Conservation (phyloP, 23 tunicate genomes). For the Halocynthia roretzi region DNA sequence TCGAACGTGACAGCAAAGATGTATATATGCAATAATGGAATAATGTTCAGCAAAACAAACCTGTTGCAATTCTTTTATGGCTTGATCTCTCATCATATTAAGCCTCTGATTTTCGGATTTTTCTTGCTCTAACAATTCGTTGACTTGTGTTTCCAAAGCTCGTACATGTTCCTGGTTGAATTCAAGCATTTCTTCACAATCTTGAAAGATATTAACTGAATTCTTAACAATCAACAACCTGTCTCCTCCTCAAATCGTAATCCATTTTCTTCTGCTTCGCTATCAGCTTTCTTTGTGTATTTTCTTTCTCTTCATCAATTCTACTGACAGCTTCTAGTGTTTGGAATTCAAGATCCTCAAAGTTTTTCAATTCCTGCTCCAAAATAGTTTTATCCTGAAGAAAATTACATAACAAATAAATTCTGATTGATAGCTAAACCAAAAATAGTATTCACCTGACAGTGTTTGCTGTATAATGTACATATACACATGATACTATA, state of each 20-base stretch:
- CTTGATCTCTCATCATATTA: constrained; percentile 54
- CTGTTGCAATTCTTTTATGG: constrained; percentile 65
- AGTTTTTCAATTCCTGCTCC: constrained; percentile 55
- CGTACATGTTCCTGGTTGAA: constrained; percentile 45
- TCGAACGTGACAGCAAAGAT: neutral
- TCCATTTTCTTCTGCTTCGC: constrained; percentile 46
- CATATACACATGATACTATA: too few relatives aligned
- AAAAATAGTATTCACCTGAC: neutral
- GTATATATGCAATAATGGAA: neutral
- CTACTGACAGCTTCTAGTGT: constrained; percentile 66
- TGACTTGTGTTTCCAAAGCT: constrained; percentile 49
- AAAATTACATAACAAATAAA: neutral
- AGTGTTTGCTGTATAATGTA: too few relatives aligned
- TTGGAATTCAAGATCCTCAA: constrained; percentile 87
- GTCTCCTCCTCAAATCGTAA: constrained; percentile 33
- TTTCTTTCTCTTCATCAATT: constrained; percentile 81
- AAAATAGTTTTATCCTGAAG: constrained; percentile 51
- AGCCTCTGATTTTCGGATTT: constrained; percentile 62
- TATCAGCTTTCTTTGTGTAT: constrained; percentile 42
- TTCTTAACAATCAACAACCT: constrained; percentile 30
- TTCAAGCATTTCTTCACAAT: neutral
- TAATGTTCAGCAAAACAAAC: constrained; percentile 1
- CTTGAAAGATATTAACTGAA: neutral
- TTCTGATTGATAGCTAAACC: neutral
- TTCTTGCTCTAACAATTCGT: constrained; percentile 49